Conservation (phyloP, 2,888 invertebrate genomes). For the Apoda limacodes region DNA sequence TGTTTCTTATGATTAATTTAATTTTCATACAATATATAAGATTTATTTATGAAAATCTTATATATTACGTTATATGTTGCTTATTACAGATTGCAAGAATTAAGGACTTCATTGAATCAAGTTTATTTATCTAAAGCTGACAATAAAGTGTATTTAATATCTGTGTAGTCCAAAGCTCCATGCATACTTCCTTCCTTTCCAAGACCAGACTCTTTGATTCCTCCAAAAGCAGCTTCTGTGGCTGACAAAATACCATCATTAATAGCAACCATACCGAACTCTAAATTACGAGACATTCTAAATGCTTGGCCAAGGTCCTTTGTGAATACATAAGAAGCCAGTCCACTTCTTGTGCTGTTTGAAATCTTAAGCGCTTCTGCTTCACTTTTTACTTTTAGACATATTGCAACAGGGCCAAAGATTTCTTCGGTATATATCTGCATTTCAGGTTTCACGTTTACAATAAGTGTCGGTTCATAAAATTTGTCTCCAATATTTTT, state of each 20-base stretch:
- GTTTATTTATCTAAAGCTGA: constrained; percentile 48
- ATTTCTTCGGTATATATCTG: constrained; percentile 88
- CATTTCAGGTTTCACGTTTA: constrained; percentile 85
- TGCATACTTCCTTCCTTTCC: constrained; percentile 94
- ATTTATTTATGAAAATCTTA: no score
- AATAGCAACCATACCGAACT: constrained; percentile 95
- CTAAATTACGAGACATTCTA: constrained; percentile 85
- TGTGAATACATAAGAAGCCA: constrained; percentile 96
- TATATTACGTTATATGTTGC: no score
- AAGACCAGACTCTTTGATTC: constrained; percentile 95
- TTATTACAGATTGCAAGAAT: no score
- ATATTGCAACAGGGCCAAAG: constrained; percentile 93
- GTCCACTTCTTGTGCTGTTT: constrained; percentile 84
- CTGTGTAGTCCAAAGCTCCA: constrained; percentile 91
- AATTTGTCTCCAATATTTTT: constrained; percentile 79
- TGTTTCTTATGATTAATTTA: no score
- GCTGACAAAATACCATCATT: constrained; percentile 95
- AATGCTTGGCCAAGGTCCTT: constrained; percentile 90
- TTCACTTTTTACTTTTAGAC: constrained; percentile 89
- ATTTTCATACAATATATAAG: no score
- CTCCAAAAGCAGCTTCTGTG: constrained; percentile 97
- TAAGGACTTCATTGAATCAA: no score
- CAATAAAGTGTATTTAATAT: constrained; percentile 91
- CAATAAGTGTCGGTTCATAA: constrained; percentile 90
- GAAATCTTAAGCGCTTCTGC: constrained; percentile 87